Conservation (phyloP, 2,113 vertebrate species). For the Lycaon pictus region DNA sequence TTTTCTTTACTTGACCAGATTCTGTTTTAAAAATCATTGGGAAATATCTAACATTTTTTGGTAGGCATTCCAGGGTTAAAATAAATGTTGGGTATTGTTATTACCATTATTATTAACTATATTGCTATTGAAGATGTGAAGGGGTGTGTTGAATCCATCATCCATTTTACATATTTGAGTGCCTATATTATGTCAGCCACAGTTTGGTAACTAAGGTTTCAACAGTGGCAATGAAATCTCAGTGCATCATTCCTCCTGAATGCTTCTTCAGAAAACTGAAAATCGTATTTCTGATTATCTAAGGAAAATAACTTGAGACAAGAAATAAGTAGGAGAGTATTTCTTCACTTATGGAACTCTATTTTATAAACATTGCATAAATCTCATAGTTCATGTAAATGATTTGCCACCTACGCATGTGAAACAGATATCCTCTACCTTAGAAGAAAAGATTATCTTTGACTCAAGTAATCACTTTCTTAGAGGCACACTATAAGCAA, state of each 20-base stretch:
- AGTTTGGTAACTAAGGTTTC: not conserved
- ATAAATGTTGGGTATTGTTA: not conserved
- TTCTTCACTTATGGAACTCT: not conserved
- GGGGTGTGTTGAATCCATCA: not conserved
- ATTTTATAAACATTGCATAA: not conserved
- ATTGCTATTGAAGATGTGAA: not conserved
- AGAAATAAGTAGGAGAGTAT: not conserved
- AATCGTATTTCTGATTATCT: not conserved
- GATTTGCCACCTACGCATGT: not conserved
- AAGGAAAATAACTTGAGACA: constrained; percentile 29
- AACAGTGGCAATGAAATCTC: no score
- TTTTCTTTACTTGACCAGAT: not conserved
- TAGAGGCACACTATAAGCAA: not conserved
- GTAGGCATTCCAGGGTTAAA: not conserved
- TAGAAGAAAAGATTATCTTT: not conserved
- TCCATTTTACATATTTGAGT: not conserved
- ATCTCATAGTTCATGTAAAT: not conserved
- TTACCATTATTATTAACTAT: not conserved
- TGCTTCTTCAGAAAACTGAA: not conserved
- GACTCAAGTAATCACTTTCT: not conserved
- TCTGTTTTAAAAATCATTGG: not conserved
- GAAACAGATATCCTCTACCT: not conserved
- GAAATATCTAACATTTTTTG: not conserved
- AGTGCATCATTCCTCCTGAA: not conserved
- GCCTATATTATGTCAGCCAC: not conserved